Conservation (phyloP, 2,888 invertebrate species). For the Agrochola macilenta region DNA sequence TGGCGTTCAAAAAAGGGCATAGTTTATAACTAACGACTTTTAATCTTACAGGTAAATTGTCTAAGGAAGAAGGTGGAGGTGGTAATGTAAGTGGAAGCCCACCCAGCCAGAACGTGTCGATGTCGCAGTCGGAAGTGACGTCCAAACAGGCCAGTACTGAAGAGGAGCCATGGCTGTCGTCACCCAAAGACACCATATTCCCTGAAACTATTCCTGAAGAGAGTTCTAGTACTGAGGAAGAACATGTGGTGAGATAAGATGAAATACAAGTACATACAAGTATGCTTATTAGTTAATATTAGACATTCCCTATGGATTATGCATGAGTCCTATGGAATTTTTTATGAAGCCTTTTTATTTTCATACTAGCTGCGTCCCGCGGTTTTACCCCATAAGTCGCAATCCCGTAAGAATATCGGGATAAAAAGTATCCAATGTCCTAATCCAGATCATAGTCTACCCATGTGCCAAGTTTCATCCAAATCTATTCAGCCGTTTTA, state of each 20-base stretch:
- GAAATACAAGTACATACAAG: not conserved
- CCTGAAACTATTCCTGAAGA: slow-evolving; percentile 98
- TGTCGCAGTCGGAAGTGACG: slow-evolving; percentile 89
- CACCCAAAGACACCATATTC: slow-evolving; percentile 96
- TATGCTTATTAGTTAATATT: not conserved
- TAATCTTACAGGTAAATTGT: slow-evolving; percentile 81
- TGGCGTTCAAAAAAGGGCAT: slow-evolving; percentile 3
- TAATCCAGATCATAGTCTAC: too few species aligned
- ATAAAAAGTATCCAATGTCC: too few species aligned
- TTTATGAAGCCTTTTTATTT: too few species aligned
- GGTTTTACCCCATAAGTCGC: too few species aligned
- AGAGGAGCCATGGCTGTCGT: slow-evolving; percentile 95
- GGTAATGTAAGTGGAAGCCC: slow-evolving; percentile 88
- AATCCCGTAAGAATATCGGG: too few species aligned
- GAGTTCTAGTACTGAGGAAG: slow-evolving; percentile 97
- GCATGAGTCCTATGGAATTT: too few species aligned
- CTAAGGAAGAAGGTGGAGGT: slow-evolving; percentile 84
- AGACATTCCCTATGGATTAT: not conserved
- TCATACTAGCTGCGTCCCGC: too few species aligned
- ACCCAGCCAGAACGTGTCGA: slow-evolving; percentile 91
- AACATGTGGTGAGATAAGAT: slow-evolving; percentile 93
- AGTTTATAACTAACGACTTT: slow-evolving; percentile 20
- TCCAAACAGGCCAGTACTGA: slow-evolving; percentile 89
- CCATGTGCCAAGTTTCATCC: too few species aligned
- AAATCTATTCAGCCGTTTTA: too few species aligned